Conservation (phyloP, 2,797 vertebrate genomes). For the Spinibarbus caldwelli region DNA sequence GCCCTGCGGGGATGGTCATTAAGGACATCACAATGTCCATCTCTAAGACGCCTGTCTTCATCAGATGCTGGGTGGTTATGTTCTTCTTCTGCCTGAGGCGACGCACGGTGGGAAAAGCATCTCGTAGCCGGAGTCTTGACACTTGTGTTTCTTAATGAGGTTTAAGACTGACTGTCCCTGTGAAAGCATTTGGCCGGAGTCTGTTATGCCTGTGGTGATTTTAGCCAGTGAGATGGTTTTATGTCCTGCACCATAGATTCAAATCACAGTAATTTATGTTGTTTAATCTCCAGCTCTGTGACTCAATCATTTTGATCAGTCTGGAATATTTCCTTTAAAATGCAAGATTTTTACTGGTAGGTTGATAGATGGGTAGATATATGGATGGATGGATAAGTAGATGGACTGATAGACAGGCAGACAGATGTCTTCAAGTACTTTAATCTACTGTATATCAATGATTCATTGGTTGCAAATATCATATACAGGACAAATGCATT, state of each 20-base stretch:
- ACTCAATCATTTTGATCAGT: background rate
- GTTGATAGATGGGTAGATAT: background rate
- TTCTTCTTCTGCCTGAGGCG: constrained; percentile 52
- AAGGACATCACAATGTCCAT: constrained; percentile 67
- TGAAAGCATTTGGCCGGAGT: constrained; percentile 31
- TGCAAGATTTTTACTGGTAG: background rate
- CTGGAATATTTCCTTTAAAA: background rate
- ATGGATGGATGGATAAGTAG: background rate
- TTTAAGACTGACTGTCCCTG: constrained; percentile 40
- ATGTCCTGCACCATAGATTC: constrained; percentile 13
- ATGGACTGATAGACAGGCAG: background rate
- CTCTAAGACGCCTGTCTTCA: constrained; percentile 66
- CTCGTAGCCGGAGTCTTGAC: constrained; percentile 32
- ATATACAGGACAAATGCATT: background rate
- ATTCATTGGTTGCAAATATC: background rate
- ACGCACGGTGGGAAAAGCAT: constrained; percentile 40
- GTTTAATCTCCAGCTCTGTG: constrained; percentile 25
- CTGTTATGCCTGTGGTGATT: constrained; percentile 45
- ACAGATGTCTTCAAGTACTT: background rate
- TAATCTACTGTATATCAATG: background rate
- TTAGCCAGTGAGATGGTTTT: constrained; percentile 28
- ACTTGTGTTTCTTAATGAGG: constrained; percentile 54
- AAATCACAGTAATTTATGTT: constrained; percentile 34
- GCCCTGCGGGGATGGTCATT: constrained; percentile 65
- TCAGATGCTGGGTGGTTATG: constrained; percentile 54